A percentile compares a stretch with the other conserved stretches of the same genome.
phyloP scores from a whole-genome alignment of 2,797 vertebrate genomes.

The Oreochromis grahami region DNA sequence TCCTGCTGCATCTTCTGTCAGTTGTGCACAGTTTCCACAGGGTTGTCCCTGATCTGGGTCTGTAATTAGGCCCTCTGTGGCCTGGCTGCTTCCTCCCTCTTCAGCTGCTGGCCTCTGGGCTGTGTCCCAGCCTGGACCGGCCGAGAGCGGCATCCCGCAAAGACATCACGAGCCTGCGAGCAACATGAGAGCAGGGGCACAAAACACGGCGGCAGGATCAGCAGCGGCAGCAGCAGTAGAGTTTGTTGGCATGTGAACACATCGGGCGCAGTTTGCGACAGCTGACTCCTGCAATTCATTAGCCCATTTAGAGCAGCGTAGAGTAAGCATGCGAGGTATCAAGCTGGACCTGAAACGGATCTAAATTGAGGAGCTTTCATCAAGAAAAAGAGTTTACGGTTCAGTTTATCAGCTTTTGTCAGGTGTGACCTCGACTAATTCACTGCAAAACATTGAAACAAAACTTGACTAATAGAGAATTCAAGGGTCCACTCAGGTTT shows the following conservation, averaged over 20 bases:
- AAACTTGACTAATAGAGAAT: background rate
- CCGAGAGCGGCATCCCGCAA: constrained; percentile 51
- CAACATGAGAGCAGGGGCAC: constrained; percentile 15
- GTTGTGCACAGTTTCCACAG: constrained; percentile 70
- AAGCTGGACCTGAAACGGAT: background rate
- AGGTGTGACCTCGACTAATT: background rate
- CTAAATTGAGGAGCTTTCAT: background rate
- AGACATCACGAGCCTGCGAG: constrained; percentile 24
- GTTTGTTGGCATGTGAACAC: background rate
- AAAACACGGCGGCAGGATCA: background rate
- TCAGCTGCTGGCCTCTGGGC: constrained; percentile 37
- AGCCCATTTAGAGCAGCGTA: background rate
- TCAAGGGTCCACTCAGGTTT: background rate
- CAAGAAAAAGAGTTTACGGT: background rate
- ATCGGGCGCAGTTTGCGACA: background rate
- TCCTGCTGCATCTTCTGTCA: constrained; percentile 18
- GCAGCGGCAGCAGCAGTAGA: background rate
- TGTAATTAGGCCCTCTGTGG: constrained; percentile 73
- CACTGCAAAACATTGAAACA: background rate
- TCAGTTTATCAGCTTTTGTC: background rate
- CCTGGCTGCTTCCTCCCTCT: constrained; percentile 46
- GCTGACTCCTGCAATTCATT: background rate
- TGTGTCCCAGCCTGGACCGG: constrained; percentile 22
- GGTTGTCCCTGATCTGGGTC: constrained; percentile 45
- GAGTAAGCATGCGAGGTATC: background rate